Base-by-base conservation (phyloP, 2,797 vertebrate species). In the Melanotaenia pygmaea region DNA sequence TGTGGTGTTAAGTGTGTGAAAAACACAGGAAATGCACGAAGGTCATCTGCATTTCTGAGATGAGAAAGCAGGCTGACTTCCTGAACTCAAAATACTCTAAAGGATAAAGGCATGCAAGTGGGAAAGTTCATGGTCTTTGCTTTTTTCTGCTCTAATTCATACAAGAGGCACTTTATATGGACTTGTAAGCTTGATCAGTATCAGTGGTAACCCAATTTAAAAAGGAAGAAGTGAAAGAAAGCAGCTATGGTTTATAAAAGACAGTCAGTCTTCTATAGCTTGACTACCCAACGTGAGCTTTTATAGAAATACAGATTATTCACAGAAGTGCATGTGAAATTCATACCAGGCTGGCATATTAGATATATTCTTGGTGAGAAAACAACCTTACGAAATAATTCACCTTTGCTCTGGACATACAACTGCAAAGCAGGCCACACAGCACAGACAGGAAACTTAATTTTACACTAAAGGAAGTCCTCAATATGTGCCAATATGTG, bases 21-120 rank as follows among this genome's bases (percentile, higher is more conserved):
- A 87, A 92, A 90, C 87, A 94, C 93, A 93, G 94, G 92, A 95
- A 94, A 93, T 90, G 81, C 90, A 90, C 81, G 61, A 24, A 32
- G 85, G 79, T 84, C 83, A 83, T 92, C 84, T 75, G 88, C 89
- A 87, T 93, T 90, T 93, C 84, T 84, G 86, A 88, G 89, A 92
- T 93, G 92, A 93, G 92, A 93, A 94, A 89, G 83, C 83, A 73
- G 74, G 60, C 87, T 88, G 90, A 93, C 90, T 91, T 94, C 82
- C 86, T 93, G 92, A 94, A 93, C 92, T 90, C 78, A 82, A 79
- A 92, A 93, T 92, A 89, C 92, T 90, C 91, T 72, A 76, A 93
- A 93, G 92, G 86, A 93, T 92, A 91, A 74, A 92, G 68, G 86
- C 88, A 93, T 91, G 90, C 77, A 77, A 78, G 86, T 89, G 82